Conservation (phyloP, 1,140 invertebrate genomes). For the Limonius californicus region DNA sequence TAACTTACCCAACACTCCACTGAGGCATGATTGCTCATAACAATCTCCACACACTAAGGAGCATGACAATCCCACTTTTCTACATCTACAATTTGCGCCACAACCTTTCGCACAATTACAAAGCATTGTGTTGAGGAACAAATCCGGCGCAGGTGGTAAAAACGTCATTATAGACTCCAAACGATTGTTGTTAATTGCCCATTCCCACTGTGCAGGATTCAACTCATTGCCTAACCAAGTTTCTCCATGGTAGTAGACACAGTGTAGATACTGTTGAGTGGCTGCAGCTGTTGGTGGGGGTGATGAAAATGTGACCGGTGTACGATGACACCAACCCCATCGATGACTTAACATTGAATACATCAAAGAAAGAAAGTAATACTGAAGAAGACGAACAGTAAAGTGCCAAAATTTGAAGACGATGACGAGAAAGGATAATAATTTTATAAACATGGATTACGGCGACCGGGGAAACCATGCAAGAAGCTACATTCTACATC, state of each 20-base stretch:
- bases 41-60: background rate
- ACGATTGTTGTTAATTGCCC: background rate
- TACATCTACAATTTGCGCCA: background rate
- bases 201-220: background rate
- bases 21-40: too few relatives aligned
- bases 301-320: too few relatives aligned
- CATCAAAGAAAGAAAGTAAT: too few relatives aligned
- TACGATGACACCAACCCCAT: too few relatives aligned
- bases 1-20: too few relatives aligned
- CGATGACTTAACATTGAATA: too few relatives aligned
- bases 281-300: slow-evolving; percentile 2
- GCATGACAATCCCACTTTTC: background rate
- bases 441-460: too few relatives aligned
- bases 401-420: too few relatives aligned
- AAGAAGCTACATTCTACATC: too few relatives aligned
- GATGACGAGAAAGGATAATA: too few relatives aligned
- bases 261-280: background rate
- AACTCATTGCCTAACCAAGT: background rate
- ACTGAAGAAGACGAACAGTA: too few relatives aligned
- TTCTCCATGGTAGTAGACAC: slow-evolving; percentile 1
- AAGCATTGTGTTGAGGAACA: background rate
- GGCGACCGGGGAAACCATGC: too few relatives aligned
- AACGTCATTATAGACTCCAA: background rate
- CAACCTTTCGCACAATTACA: background rate
- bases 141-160: background rate